Base-by-base conservation (phyloP, 2,113 vertebrate species). In the Stegastes partitus region DNA sequence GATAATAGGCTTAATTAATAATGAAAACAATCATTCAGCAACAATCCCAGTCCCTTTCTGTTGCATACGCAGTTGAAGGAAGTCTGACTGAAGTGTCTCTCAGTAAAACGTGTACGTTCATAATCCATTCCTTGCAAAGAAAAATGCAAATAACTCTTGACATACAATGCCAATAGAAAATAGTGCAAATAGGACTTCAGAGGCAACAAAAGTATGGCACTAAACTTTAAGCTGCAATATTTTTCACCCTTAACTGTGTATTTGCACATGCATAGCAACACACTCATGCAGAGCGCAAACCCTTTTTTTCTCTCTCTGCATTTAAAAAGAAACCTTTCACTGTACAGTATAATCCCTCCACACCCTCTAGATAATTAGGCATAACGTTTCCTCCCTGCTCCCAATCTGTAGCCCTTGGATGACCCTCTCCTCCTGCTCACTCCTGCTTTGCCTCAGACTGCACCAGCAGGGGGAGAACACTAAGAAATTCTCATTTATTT, bases 361-460 rank as follows among this genome's bases (percentile, higher is more conserved):
- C 53, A 66, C 80, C 73, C 68, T 77, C 42, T 49, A 14, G 54
- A 86, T 90, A 89, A 90, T 81, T 85, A 74, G 53, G 69, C 58
- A 69, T 50, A 85, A 71, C 47, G 34, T 68, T 72, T 85, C 66
- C 59, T 75, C 66, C 50, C 56, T 31, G 22, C 74, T 81, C 73
- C 55, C 66, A 68, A 77, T 81, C 68, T 67, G 77, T 89, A 88
- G 78, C 90, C 92, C 42, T 67, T 75, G 50, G 66, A 81, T 92
- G 90, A 87, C 88, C 91, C 34, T 42, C 78, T 85, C 83, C 80
- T 80, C 64, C 79, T 71, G 87, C 88, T 89, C 92, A 87, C 64
- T 84, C 79, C 83, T 78, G 50, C 59, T 89, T 88, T 85, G 75
- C 82, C 45, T 91, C 85, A 87, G 84, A 81, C 74, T 34, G 11